A percentile compares a stretch with the other conserved stretches of the same genome.
Evolutionary conservation across 1,140 invertebrate species (phyloP).

Genomic region (Drosophila dunni): DNA sequence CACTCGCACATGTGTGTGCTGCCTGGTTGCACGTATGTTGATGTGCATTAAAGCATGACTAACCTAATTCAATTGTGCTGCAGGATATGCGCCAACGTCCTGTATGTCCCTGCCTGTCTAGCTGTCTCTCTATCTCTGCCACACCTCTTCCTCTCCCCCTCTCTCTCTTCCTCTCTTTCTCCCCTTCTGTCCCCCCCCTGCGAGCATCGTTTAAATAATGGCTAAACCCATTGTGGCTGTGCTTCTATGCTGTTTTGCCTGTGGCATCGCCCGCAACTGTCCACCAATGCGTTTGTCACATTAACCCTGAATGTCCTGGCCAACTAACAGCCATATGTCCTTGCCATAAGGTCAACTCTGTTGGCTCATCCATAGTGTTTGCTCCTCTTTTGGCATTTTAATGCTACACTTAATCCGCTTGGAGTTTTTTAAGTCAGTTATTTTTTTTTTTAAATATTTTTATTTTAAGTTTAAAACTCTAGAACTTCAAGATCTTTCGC

Average conservation of each 20-base stretch:
- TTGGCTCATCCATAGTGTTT: neutral
- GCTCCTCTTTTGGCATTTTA: neutral
- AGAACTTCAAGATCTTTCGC: no score
- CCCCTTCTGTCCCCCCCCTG: conserved; percentile 6
- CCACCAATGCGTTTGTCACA: conserved; percentile 49
- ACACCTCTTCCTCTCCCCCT: neutral
- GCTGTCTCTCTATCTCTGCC: neutral
- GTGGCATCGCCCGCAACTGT: conserved; percentile 36
- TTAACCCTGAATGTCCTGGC: conserved; percentile 39
- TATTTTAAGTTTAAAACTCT: no score
- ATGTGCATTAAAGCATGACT: conserved; percentile 83
- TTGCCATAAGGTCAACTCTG: conserved; percentile 3
- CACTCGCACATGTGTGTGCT: conserved; percentile 48
- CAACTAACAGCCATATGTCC: conserved; percentile 12
- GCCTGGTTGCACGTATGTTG: conserved; percentile 78
- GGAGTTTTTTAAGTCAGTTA: no score
- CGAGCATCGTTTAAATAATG: conserved; percentile 70
- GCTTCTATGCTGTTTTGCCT: conserved; percentile 31
- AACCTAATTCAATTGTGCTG: conserved; percentile 83
- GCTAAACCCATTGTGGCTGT: conserved; percentile 59
- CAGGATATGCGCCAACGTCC: conserved; percentile 73
- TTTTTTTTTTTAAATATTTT: no score
- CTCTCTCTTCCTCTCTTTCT: neutral
- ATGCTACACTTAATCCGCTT: neutral
- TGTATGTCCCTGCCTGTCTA: conserved; percentile 8